Evolutionary conservation across 2,888 invertebrate species (phyloP).

Genomic region (Germaria angustata): DNA sequence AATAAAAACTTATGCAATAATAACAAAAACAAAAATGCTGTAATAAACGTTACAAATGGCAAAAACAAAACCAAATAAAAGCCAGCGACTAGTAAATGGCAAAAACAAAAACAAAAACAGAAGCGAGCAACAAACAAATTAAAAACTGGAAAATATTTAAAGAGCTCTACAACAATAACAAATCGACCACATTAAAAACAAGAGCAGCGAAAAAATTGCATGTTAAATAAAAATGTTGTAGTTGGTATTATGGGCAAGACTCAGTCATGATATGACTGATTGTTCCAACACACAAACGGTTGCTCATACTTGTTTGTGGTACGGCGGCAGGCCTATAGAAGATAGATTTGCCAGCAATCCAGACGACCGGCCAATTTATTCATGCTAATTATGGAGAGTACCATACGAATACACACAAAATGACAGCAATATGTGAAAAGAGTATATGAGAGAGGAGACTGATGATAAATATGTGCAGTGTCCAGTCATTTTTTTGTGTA

Average conservation of each 20-base stretch:
- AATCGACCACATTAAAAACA: constrained; percentile 54
- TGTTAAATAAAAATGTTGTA: constrained; percentile 12
- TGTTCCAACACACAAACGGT: background rate
- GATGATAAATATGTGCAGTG: background rate
- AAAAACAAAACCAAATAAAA: constrained; percentile 10
- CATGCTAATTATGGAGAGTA: background rate
- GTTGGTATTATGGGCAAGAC: constrained; percentile 12
- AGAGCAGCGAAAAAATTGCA: constrained; percentile 13
- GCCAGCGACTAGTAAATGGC: constrained; percentile 46
- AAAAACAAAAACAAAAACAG: no score
- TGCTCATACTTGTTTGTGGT: background rate
- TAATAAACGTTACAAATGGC: constrained; percentile 37
- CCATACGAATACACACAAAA: no score
- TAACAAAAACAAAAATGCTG: constrained; percentile 1
- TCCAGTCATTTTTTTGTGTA: background rate
- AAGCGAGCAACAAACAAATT: constrained; percentile 25
- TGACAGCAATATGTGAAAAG: no score
- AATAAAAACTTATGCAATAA: constrained; percentile 45
- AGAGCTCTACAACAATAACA: constrained; percentile 30
- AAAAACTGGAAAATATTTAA: constrained; percentile 42
- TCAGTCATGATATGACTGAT: constrained; percentile 16
- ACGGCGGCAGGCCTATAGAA: background rate
- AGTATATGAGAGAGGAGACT: background rate
- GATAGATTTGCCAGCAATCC: background rate
- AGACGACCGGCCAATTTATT: background rate